Conservation (phyloP, 2,888 invertebrate genomes). For the Salpingus planirostris region DNA sequence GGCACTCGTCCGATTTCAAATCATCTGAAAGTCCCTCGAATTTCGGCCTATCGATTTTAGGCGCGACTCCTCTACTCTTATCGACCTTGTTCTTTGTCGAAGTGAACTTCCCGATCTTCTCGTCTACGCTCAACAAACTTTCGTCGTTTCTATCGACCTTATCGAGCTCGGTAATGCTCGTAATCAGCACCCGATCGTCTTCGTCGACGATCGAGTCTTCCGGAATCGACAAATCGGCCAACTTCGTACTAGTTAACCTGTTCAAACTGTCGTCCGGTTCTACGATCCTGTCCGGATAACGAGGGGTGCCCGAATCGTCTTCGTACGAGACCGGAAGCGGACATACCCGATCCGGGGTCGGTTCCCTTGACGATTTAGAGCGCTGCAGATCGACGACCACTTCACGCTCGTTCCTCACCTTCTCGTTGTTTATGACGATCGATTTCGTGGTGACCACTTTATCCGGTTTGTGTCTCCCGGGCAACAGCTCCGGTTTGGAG, state of each 20-base stretch:
- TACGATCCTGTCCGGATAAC: conserved; percentile 64
- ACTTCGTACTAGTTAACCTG: conserved; percentile 34
- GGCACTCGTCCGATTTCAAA: conserved; percentile 50
- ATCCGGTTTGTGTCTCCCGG: no score
- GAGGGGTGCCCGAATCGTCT: conserved; percentile 52
- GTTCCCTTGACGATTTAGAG: conserved; percentile 67
- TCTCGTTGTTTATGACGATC: conserved; percentile 41
- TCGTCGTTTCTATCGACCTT: conserved; percentile 44
- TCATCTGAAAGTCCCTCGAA: conserved; percentile 44
- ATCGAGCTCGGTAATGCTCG: conserved; percentile 32
- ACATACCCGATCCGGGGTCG: conserved; percentile 63
- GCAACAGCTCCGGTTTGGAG: conserved; percentile 20
- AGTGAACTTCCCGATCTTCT: conserved; percentile 44
- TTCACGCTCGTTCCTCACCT: conserved; percentile 49
- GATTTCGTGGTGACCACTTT: conserved; percentile 44
- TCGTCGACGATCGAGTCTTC: conserved; percentile 60
- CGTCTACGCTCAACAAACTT: conserved; percentile 48
- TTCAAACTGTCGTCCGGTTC: conserved; percentile 62
- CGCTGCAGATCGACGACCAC: conserved; percentile 61
- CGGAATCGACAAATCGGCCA: conserved; percentile 45
- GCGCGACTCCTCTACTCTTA: conserved; percentile 31
- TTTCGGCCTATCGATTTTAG: conserved; percentile 40
- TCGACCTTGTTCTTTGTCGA: conserved; percentile 37
- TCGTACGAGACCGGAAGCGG: conserved; percentile 54
- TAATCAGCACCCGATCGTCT: conserved; percentile 46